Evolutionary conservation across 2,113 vertebrate species (phyloP).

Genomic region (Cacatua alba): DNA sequence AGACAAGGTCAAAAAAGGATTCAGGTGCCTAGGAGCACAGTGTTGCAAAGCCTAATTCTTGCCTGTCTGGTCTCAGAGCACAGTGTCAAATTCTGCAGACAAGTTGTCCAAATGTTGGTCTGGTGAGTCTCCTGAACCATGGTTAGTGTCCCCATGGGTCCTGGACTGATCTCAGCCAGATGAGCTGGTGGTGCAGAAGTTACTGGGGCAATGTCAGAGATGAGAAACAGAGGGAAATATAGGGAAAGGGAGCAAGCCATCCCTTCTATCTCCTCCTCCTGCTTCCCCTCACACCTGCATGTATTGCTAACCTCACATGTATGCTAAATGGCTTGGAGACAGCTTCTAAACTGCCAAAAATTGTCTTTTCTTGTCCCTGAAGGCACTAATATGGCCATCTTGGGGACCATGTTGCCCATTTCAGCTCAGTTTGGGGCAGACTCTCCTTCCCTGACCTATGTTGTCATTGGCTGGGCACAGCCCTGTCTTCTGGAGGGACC

Average conservation of each 20-base stretch:
- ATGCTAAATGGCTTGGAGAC: background rate
- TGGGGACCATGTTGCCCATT: background rate
- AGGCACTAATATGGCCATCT: rapidly evolving
- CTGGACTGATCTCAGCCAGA: background rate
- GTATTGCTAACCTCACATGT: rapidly evolving
- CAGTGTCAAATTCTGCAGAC: background rate
- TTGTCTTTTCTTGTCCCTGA: background rate
- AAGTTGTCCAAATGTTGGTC: background rate
- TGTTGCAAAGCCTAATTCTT: background rate
- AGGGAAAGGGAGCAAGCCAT: background rate
- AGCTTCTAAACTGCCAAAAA: background rate
- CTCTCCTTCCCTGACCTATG: background rate
- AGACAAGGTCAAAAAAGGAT: background rate
- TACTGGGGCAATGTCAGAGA: background rate
- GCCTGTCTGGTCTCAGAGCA: background rate
- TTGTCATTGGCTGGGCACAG: background rate
- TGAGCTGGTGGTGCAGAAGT: background rate
- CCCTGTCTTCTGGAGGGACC: background rate
- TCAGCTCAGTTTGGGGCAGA: background rate
- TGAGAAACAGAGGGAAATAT: background rate
- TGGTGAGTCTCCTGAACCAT: background rate
- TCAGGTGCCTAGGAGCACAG: rapidly evolving
- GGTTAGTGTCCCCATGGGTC: too few relatives aligned
- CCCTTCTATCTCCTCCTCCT: background rate
- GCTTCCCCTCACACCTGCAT: background rate